Evolutionary conservation across 1,140 invertebrate genomes (phyloP).

Genomic region (Bombus superbus): DNA sequence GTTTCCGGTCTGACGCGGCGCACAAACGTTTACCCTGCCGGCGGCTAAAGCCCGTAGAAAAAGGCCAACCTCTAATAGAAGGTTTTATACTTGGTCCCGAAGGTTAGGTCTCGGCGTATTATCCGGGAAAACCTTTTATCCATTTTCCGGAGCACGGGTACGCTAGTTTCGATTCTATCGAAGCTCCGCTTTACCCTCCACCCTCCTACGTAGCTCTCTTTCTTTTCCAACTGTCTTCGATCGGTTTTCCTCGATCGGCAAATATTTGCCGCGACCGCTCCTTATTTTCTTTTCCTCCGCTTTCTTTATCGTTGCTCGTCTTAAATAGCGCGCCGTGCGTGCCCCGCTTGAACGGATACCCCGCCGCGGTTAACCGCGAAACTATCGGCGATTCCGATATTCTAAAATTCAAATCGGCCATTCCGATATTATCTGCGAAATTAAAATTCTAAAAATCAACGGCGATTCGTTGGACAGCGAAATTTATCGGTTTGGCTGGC

Average conservation of each 20-base stretch:
- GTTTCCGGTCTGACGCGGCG: conserved; percentile 24
- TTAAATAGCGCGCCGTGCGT: neutral
- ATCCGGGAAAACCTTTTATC: conserved; percentile 21
- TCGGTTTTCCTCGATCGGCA: neutral
- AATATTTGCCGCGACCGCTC: neutral
- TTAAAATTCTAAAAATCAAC: no score
- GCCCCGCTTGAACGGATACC: no score
- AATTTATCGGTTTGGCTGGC: neutral
- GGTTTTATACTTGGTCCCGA: conserved; percentile 1
- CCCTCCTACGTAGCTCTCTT: neutral
- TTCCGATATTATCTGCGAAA: no score
- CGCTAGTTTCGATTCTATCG: conserved; percentile 24
- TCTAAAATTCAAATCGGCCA: no score
- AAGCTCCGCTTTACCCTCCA: conserved; percentile 8
- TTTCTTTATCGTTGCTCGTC: neutral
- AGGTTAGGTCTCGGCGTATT: conserved; percentile 1
- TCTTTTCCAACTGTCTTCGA: neutral
- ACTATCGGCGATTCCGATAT: neutral
- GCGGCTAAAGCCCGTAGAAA: conserved; percentile 8
- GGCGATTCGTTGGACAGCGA: neutral
- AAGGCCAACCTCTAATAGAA: neutral
- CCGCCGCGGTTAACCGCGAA: neutral
- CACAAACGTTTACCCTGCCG: neutral
- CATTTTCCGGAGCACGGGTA: conserved; percentile 33
- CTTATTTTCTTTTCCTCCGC: neutral